Evolutionary conservation across 2,888 invertebrate species (phyloP), one percentile per base, ranked within the genome.

Genomic region (Eristalis tenax): DNA sequence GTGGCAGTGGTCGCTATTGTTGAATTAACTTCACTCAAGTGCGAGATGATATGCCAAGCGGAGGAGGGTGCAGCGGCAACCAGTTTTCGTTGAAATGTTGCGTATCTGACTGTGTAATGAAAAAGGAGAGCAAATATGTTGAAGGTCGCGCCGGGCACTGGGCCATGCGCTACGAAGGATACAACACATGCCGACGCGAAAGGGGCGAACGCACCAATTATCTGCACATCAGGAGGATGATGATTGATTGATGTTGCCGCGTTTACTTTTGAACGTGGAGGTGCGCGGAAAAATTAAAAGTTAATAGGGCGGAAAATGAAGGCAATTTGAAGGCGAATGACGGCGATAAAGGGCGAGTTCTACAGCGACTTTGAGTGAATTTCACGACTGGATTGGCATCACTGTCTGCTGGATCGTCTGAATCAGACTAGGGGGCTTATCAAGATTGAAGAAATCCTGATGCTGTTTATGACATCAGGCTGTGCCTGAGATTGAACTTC

Each of bases 11-110:
- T 70, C n/a, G 50, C 38, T 26, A 64, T 76, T 80, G 71, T 68
- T 22, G 63, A 85, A 84, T 64, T 66, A 81, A 63, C 68, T 71
- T 18, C 57, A 63, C 32, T 69, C 84, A 64, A 81, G 68, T 77
- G 84, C 50, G 28, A 76, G 80, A 22, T 81, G 69, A 79, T 74
- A 22, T 70, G 57, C 73, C 73, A 56, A 69, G 22, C 32, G 68
- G 22, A 15, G 1, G 22, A 23, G 26, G 43, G 10, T n/a, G 10
- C n/a, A 10, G 6, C n/a, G 18, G n/a, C 2, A n/a, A 26, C 26
- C n/a, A 8, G 13, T 32, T 13, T 56, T 3, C 8, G 28, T 6
- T 5, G 70, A 84, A 68, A 71, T 63, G 56, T 69, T 22, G 57
- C 5, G 64, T 15, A 56, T 35, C 56, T 65, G 65, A 74, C 65